Evolutionary conservation across 2,113 vertebrate species (phyloP), one percentile per base, ranked within the genome.

Genomic region (Austrofundulus limnaeus): DNA sequence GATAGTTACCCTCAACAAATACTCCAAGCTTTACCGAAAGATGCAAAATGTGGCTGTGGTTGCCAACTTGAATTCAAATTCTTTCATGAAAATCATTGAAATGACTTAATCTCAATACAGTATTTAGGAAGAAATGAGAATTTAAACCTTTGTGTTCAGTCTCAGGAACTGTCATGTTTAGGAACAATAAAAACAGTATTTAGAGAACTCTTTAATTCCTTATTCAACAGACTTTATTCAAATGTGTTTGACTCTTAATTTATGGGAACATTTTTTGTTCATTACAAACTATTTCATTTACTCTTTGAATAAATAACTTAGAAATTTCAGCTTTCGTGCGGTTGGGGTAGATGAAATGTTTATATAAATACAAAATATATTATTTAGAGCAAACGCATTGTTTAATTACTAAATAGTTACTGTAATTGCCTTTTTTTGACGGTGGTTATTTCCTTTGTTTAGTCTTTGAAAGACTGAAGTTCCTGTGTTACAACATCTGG

Each of bases 81-180:
- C n/a, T n/a, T n/a, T n/a, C n/a, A n/a, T n/a, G n/a, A n/a, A n/a
- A n/a, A n/a, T n/a, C n/a, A n/a, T n/a, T n/a, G n/a, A n/a, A n/a
- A n/a, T n/a, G n/a, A n/a, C n/a, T 7, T 75, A 51, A 76, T 83
- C 64, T 70, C 41, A 56, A 61, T 25, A 69, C 56, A 51, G 61
- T 65, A 37, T 59, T 70, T 68, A 84, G 76, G 70, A 78, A 78
- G 53, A 77, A 47, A 67, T 51, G 55, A 69, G 47, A 53, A 45
- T n/a, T 3, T 47, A 77, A 16, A n/a, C 54, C 78, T 80, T 80
- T 75, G 62, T 77, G 75, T 66, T 68, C 60, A 63, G 16, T 68
- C 43, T 55, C 24, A 46, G 55, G 76, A 83, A 57, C 17, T 1
- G 5, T n/a, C n/a, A n/a, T n/a, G n/a, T n/a, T n/a, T n/a, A n/a